These are phyloP conservation scores for Halisarca cf. caerulea DNA, from an alignment of 37 sponge, comb jelly and placozoan species.

Conservation along the genomic window DNA sequence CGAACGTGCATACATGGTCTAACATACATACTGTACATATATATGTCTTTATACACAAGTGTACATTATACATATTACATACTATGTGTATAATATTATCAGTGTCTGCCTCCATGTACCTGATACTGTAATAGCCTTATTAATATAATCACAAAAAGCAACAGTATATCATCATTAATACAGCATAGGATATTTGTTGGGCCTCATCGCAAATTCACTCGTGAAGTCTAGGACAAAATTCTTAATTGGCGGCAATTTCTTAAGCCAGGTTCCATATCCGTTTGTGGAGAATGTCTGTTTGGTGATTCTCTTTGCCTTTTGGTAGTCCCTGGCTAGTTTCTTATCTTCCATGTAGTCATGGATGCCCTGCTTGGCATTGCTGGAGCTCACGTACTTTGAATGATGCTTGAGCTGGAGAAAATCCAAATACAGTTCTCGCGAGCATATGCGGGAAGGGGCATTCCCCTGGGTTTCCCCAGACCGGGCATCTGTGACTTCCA, in stretches of 20 bases:
- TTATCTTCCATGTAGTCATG: constrained; percentile 8
- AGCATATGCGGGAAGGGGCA: background rate
- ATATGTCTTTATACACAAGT: no score
- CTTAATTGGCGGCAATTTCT: constrained; percentile 12
- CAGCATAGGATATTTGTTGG: no score
- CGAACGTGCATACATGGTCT: no score
- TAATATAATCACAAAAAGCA: no score
- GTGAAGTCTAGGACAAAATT: no score
- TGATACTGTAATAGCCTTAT: no score
- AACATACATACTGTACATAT: no score
- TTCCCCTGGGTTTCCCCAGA: background rate
- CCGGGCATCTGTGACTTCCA: constrained; percentile 15
- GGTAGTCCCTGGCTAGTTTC: background rate
- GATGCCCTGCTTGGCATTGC: background rate
- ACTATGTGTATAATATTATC: no score
- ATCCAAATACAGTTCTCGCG: background rate
- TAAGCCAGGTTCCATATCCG: constrained; percentile 32
- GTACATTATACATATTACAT: no score
- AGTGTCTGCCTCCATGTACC: no score
- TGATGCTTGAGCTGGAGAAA: background rate
- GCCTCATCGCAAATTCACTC: no score
- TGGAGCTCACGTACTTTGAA: background rate
- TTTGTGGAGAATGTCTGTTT: background rate
- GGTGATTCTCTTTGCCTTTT: constrained; percentile 6
- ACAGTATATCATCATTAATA: no score